Evolutionary conservation across 2,888 invertebrate genomes (phyloP).

Genomic region (Adelphocoris suturalis): DNA sequence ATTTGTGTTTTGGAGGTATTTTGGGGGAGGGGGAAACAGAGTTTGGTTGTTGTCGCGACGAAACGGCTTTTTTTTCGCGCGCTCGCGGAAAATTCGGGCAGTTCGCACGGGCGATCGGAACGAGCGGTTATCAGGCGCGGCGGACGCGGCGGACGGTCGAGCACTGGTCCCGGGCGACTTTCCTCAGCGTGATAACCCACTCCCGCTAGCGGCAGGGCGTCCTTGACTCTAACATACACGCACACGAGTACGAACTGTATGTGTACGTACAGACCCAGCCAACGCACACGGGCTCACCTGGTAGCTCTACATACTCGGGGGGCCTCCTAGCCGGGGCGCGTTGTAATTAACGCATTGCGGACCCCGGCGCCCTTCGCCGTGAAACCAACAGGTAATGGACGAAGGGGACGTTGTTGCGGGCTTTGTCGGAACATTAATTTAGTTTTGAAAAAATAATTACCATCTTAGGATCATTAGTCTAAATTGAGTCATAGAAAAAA

Average conservation of each 20-base stretch:
- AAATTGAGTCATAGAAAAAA: too few species aligned
- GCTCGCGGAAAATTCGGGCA: too few species aligned
- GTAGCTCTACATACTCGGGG: background rate
- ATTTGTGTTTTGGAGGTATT: too few species aligned
- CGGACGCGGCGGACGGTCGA: constrained; percentile 23
- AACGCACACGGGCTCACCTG: background rate
- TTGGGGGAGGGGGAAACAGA: too few species aligned
- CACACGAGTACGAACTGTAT: background rate
- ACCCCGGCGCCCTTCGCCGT: constrained; percentile 55
- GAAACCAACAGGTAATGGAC: constrained; percentile 25
- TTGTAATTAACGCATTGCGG: constrained; percentile 44
- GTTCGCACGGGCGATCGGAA: too few species aligned
- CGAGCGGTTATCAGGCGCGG: background rate
- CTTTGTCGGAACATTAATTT: background rate
- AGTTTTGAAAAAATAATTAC: background rate
- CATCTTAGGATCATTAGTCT: too few species aligned
- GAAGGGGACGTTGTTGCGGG: background rate
- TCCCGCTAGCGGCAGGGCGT: constrained; percentile 40
- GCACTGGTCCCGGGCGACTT: constrained; percentile 25
- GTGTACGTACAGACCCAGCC: background rate
- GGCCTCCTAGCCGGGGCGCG: background rate
- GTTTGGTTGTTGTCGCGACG: too few species aligned
- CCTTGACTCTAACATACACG: constrained; percentile 50
- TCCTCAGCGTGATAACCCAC: constrained; percentile 44
- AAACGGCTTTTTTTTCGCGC: too few species aligned